phyloP scores from a whole-genome alignment of 1,140 invertebrate genomes.

The Lethrus apterus region DNA sequence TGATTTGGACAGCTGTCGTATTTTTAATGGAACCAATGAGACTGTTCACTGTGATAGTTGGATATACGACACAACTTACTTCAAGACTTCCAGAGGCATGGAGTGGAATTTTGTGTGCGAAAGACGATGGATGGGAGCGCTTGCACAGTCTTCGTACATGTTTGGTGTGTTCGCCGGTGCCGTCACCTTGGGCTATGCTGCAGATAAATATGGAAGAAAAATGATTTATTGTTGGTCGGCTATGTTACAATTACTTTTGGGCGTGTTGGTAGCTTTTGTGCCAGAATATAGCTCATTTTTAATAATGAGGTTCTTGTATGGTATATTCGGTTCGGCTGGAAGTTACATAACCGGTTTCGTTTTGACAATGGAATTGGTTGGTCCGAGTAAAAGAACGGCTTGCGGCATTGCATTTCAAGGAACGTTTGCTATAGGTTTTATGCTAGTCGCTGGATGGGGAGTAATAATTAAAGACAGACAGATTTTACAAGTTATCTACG shows the following conservation, averaged over 20 bases:
- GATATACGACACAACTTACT: conserved; percentile 64
- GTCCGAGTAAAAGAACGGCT: conserved; percentile 67
- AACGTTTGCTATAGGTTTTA: conserved; percentile 73
- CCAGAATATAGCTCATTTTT: conserved; percentile 68
- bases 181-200: conserved; percentile 72
- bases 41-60: conserved; percentile 53
- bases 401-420: conserved; percentile 77
- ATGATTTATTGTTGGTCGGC: conserved; percentile 69
- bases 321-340: conserved; percentile 75
- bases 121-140: conserved; percentile 67
- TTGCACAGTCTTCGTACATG: conserved; percentile 79
- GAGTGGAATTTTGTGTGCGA: conserved; percentile 85
- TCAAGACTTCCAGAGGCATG: conserved; percentile 60
- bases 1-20: conserved; percentile 49
- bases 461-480: conserved; percentile 67
- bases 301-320: conserved; percentile 62
- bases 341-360: conserved; percentile 80
- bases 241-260: conserved; percentile 61
- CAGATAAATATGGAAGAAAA: conserved; percentile 81
- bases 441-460: conserved; percentile 75
- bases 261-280: conserved; percentile 64
- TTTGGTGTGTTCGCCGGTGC: conserved; percentile 83
- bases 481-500: conserved; percentile 70
- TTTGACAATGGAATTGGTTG: conserved; percentile 80
- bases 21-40: conserved; percentile 44